phyloP scores from a whole-genome alignment of 2,113 vertebrate genomes.

The Notechis scutatus region DNA sequence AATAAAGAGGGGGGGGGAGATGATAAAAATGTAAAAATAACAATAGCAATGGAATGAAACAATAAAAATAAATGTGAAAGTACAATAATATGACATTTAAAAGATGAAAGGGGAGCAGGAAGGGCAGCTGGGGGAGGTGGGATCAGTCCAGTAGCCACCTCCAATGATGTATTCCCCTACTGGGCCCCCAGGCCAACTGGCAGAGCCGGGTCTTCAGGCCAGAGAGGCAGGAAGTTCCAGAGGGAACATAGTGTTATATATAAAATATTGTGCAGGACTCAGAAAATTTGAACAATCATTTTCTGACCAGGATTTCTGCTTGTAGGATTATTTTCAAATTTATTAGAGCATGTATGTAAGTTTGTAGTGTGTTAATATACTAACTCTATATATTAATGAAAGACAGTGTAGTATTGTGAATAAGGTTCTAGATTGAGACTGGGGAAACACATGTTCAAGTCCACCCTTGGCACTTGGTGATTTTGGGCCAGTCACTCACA shows the following conservation, averaged over 20 bases:
- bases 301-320: background rate
- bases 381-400: background rate
- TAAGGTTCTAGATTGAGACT: background rate
- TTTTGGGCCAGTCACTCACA: background rate
- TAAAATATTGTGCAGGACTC: background rate
- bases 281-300: background rate
- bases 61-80: too few species aligned
- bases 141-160: too few species aligned
- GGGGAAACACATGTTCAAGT: background rate
- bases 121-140: too few species aligned
- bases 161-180: too few species aligned
- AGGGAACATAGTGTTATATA: too few species aligned
- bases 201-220: too few species aligned
- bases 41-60: background rate
- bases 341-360: background rate
- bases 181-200: too few species aligned
- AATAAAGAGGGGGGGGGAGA: background rate
- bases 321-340: background rate
- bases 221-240: too few species aligned
- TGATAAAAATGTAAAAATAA: background rate
- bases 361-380: too few species aligned
- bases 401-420: background rate
- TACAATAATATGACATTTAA: too few species aligned
- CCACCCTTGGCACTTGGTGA: background rate
- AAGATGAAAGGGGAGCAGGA: too few species aligned